Base-by-base conservation (phyloP, 2,113 vertebrate genomes). In the Pungitius pungitius region DNA sequence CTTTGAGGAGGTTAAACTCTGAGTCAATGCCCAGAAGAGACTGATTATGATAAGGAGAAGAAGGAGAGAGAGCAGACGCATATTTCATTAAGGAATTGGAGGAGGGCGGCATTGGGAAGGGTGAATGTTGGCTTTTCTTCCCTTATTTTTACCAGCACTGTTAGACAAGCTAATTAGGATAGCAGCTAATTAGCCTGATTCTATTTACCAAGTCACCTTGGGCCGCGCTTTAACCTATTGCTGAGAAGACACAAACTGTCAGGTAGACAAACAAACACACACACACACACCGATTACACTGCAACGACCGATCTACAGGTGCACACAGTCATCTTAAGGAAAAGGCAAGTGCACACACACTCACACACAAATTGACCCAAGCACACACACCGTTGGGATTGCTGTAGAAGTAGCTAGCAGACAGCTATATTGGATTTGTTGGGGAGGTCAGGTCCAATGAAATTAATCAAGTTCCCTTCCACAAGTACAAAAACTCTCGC, bases 1-100 rank as follows among this genome's bases (percentile, higher is more conserved):
- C 90, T 91, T 90, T 91, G 87, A 86, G 84, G 85, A 90, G 88
- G 88, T 90, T 91, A 92, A 90, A 87, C 81, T 89, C 64, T 56
- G 43, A 86, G 85, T 84, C 81, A 80, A 78, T 89, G 73, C 88
- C 84, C 88, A 87, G 85, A 90, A 87, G 85, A 88, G 80, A 83
- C 75, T 77, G 86, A 89, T 88, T 88, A 91, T 84, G 81, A 90
- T 87, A 89, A 87, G 81, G 75, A 85, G 88, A 82, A 78, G 74
- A 89, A 83, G 66, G 79, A 82, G 76, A 80, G 77, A 85, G 69
- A 85, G 69, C 85, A 74, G 63, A 85, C 84, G 82, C 69, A 90
- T 82, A 88, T 92, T 90, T 90, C 85, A 92, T 92, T 90, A 86
- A 62, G 80, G 68, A 75, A 85, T 75, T 47, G 63, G 74, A 78